Conservation (phyloP, 2,113 vertebrate genomes). For the Urocolius indicus region DNA sequence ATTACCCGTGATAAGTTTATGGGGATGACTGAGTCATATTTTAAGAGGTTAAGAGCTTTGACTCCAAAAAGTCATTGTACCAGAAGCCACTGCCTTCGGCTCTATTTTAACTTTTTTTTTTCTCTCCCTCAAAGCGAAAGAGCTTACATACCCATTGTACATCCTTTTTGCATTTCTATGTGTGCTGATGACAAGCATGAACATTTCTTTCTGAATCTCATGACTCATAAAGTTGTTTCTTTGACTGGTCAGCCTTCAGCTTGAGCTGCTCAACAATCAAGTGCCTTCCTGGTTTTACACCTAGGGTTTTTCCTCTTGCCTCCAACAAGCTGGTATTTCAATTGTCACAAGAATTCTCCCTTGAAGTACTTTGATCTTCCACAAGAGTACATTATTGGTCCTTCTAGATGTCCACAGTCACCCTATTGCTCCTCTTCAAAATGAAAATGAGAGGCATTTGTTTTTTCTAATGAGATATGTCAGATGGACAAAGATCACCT, state of each 20-base stretch:
- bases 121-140: background rate
- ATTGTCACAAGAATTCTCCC: background rate
- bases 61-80: background rate
- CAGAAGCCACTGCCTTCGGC: background rate
- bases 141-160: background rate
- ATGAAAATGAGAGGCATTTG: background rate
- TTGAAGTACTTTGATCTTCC: background rate
- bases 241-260: background rate
- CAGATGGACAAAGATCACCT: background rate
- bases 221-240: background rate
- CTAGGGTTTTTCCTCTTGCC: background rate
- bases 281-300: background rate
- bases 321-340: background rate
- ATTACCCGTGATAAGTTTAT: background rate
- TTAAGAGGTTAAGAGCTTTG: conserved; percentile 29
- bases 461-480: background rate
- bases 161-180: background rate
- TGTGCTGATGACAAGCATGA: background rate
- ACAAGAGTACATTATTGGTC: background rate
- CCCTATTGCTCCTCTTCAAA: background rate
- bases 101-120: conserved; percentile 13
- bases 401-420: background rate
- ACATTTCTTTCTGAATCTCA: background rate
- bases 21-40: conserved; percentile 3
- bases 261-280: background rate